Evolutionary conservation across 1,140 invertebrate genomes (phyloP), one percentile per base, ranked within the genome.

Genomic region (Drosophila lowei): DNA sequence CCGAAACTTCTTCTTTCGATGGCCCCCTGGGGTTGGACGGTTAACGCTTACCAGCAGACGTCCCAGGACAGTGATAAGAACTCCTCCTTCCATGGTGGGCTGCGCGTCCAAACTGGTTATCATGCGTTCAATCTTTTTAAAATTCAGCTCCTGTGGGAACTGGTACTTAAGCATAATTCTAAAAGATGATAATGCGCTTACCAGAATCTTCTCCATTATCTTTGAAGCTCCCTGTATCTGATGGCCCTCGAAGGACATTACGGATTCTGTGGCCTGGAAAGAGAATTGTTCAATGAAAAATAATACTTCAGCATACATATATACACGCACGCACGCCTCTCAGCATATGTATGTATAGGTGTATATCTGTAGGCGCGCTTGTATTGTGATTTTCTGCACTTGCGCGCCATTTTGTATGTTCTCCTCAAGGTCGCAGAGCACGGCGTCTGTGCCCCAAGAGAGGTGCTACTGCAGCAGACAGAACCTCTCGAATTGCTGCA

Each of bases 161-260:
- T 2, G 1, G 28, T 18, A 2, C 28, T 1, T 28, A 2, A 15
- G 16, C 2, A 38, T 0, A 30, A 54, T 28, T 28, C 18, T 15
- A 16, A 8, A n/a, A n/a, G 7, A 28, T 7, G 3, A 2, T 25
- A 9, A 2, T 5, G 7, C 44, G 73, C 95, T 95, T 92, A 97
- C 97, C 93, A 94, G 96, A 89, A 98, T 93, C 93, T 98, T 98
- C 93, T 98, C 97, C 94, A 98, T 96, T 83, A 99, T 98, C 93
- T 97, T 97, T 70, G 94, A 93, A 79, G 96, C 94, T 90, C 98
- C 97, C 93, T 98, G 97, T 72, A 98, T 93, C 92, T 98, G 97
- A 54, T 95, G 93, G 48, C 97, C 97, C 93, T 99, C 98, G 93
- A 98, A 98, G 23, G 97, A 97, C 97, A 99, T 98, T 85, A 98